phyloP scores from a whole-genome alignment of 1,140 invertebrate species.

The Drosophila obscura region DNA sequence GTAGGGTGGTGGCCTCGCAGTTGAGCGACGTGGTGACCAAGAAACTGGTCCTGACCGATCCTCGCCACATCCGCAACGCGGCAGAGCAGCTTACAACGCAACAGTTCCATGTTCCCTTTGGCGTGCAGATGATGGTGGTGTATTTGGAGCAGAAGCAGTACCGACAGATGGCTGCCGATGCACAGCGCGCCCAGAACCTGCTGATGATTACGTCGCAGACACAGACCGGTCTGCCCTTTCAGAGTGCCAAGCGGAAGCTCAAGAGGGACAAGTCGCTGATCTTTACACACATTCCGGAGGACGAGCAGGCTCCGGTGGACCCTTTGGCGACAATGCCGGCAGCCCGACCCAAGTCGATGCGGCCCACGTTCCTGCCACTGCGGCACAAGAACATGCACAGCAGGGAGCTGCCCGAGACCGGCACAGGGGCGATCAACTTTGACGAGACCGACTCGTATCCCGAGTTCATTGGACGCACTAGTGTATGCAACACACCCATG shows the following conservation, averaged over 20 bases:
- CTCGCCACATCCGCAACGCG: slow-evolving; percentile 91
- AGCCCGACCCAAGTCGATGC: slow-evolving; percentile 67
- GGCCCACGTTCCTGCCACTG: slow-evolving; percentile 86
- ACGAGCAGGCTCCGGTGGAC: slow-evolving; percentile 80
- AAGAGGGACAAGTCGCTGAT: slow-evolving; percentile 91
- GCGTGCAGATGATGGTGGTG: slow-evolving; percentile 91
- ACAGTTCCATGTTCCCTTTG: slow-evolving; percentile 89
- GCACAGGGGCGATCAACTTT: slow-evolving; percentile 81
- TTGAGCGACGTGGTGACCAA: slow-evolving; percentile 90
- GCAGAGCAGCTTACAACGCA: slow-evolving; percentile 87
- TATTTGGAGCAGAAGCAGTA: slow-evolving; percentile 88
- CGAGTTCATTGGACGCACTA: slow-evolving; percentile 87
- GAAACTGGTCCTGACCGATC: slow-evolving; percentile 91
- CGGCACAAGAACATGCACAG: slow-evolving; percentile 85
- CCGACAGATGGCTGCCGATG: slow-evolving; percentile 82
- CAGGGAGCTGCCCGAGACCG: slow-evolving; percentile 85
- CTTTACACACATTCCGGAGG: slow-evolving; percentile 91
- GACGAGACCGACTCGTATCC: slow-evolving; percentile 83
- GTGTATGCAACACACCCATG: slow-evolving; percentile 90
- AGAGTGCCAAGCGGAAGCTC: slow-evolving; percentile 85
- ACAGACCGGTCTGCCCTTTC: slow-evolving; percentile 60
- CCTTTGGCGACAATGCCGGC: slow-evolving; percentile 32
- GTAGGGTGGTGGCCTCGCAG: slow-evolving; percentile 91
- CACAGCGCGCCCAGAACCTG: slow-evolving; percentile 74
- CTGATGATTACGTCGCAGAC: slow-evolving; percentile 65